Percentiles rank a stretch among this genome's conserved stretches.
These are phyloP conservation scores for Isotomurus palustris DNA, from an alignment of 2,888 invertebrate species.

Conservation along the genomic window DNA sequence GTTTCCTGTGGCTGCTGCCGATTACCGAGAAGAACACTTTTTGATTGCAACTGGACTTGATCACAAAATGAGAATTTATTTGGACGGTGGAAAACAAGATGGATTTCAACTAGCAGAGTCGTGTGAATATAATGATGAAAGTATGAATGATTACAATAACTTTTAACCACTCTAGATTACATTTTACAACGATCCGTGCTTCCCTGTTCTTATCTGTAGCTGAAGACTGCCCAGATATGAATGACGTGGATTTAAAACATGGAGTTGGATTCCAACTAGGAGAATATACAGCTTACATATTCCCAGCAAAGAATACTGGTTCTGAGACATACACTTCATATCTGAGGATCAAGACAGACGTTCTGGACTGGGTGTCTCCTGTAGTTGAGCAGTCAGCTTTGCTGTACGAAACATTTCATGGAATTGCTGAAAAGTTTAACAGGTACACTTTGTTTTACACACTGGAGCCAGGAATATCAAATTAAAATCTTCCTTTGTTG, in stretches of 20 bases:
- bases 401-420: conserved; percentile 23
- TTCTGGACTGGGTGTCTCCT: conserved; percentile 28
- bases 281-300: conserved; percentile 19
- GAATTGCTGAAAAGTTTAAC: conserved; percentile 14
- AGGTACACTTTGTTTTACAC: too few species aligned
- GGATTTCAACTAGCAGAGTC: conserved; percentile 14
- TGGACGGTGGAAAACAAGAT: conserved; percentile 20
- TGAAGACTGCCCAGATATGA: neutral
- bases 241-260: conserved; percentile 1
- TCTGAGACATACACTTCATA: conserved; percentile 11
- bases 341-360: conserved; percentile 19
- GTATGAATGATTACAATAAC: neutral
- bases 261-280: conserved; percentile 20
- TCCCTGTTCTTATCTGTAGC: neutral
- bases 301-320: conserved; percentile 11
- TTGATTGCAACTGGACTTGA: conserved; percentile 9
- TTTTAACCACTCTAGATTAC: neutral
- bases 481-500: too few species aligned
- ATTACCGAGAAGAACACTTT: conserved; percentile 30
- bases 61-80: conserved; percentile 16
- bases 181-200: neutral
- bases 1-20: conserved; percentile 20
- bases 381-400: conserved; percentile 18
- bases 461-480: too few species aligned
- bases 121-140: conserved; percentile 18